Conservation (phyloP, 2,888 invertebrate species). For the Osmoderma eremita region DNA sequence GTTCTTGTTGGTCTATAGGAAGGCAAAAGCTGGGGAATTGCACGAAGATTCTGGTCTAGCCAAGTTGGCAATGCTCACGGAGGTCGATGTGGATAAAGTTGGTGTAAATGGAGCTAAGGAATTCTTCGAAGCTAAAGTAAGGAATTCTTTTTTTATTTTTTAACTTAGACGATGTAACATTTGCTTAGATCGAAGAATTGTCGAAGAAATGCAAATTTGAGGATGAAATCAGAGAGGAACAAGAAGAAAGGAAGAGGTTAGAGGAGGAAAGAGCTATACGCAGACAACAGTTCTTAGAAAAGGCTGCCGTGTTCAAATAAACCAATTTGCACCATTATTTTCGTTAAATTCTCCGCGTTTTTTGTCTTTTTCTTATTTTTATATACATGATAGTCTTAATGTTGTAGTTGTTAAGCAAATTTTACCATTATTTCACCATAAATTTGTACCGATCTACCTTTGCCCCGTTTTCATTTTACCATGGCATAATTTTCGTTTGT, state of each 20-base stretch:
- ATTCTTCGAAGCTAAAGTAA: slow-evolving; percentile 93
- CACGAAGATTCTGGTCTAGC: slow-evolving; percentile 86
- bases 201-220: slow-evolving; percentile 88
- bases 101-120: slow-evolving; percentile 95
- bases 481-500: no score
- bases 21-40: slow-evolving; percentile 92
- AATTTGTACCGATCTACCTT: neutral
- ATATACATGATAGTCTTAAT: neutral
- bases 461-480: neutral
- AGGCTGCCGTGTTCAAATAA: slow-evolving; percentile 84
- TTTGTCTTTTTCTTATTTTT: slow-evolving; percentile 25
- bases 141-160: neutral
- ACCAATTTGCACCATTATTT: no score
- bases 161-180: slow-evolving; percentile 17
- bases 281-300: slow-evolving; percentile 87
- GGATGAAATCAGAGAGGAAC: slow-evolving; percentile 90
- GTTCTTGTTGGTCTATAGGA: slow-evolving; percentile 82
- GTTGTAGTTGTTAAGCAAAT: no score
- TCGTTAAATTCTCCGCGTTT: neutral
- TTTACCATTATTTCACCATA: neutral
- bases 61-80: slow-evolving; percentile 86
- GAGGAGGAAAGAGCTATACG: slow-evolving; percentile 86
- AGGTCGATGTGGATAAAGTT: slow-evolving; percentile 93
- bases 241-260: slow-evolving; percentile 84
- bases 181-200: slow-evolving; percentile 80